A percentile compares a stretch with the other conserved stretches of the same genome.
phyloP scores from a whole-genome alignment of 1,140 invertebrate species.

The Drosophila subobscura region DNA sequence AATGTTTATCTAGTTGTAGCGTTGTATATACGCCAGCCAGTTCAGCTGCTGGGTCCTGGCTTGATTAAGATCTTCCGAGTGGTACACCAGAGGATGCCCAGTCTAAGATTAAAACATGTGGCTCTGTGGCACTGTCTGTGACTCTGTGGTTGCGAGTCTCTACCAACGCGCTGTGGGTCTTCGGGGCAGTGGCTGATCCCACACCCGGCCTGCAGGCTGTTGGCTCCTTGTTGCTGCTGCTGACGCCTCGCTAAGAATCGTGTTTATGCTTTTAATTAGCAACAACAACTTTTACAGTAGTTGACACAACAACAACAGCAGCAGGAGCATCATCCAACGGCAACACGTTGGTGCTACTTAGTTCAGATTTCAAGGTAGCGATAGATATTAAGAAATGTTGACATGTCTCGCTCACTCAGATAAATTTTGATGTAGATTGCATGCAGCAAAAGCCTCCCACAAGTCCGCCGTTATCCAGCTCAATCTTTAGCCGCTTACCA shows the following conservation, averaged over 20 bases:
- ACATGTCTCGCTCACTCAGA: constrained; percentile 80
- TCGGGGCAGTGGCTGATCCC: too few relatives aligned
- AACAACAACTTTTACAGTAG: constrained; percentile 82
- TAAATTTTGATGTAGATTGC: constrained; percentile 82
- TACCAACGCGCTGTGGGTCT: constrained; percentile 1
- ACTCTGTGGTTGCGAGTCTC: constrained; percentile 6
- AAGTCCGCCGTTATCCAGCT: constrained; percentile 40
- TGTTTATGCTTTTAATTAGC: constrained; percentile 83
- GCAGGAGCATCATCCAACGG: constrained; percentile 4
- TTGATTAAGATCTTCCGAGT: constrained; percentile 76
- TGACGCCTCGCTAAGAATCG: constrained; percentile 79
- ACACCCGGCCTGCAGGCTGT: too few relatives aligned
- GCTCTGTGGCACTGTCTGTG: constrained; percentile 20
- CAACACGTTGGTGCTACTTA: constrained; percentile 71
- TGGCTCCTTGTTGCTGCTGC: too few relatives aligned
- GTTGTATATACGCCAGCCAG: constrained; percentile 38
- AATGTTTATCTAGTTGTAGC: constrained; percentile 54
- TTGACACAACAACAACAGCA: constrained; percentile 47
- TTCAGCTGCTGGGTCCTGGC: constrained; percentile 16
- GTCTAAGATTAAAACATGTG: constrained; percentile 72
- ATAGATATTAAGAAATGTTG: constrained; percentile 82
- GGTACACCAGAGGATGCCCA: constrained; percentile 46
- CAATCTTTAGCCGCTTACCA: constrained; percentile 30
- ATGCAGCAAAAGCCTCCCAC: constrained; percentile 20
- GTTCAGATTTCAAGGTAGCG: constrained; percentile 78